Evolutionary conservation across 2,797 vertebrate species (phyloP), one percentile per base, ranked within the genome.

Genomic region (Rhincodon typus): DNA sequence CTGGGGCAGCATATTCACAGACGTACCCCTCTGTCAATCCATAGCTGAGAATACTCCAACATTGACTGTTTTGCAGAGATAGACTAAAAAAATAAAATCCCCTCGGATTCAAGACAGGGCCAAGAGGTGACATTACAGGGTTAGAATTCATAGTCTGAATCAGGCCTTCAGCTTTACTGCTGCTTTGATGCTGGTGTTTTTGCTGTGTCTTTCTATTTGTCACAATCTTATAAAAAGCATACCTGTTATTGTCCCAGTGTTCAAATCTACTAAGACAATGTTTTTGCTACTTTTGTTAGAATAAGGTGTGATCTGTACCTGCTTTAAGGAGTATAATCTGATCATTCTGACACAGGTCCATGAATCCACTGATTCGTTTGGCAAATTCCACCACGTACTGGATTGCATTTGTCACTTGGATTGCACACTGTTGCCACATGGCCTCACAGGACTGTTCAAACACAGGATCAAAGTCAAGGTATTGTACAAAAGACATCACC

Each of bases 261-360:
- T 5, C 53, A 57, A n/a, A 34, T 90, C n/a, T 90, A 30, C 27
- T 66, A 34, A 30, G 62, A 19, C 87, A 62, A 62, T 17, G n/a
- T 84, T 57, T 57, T 34, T 5, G 34, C 13, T 62, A 42, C 1
- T 25, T 84, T 46, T 93, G n/a, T 62, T 34, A n/a, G 87, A 90
- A 66, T 62, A n/a, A 21, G 17, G 38, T 67, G n/a, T 69, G 27
- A 53, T 34, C 19, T 53, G 10, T 72, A 99, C 98, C 98, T 97
- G 98, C 98, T 98, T 99, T 99, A 96, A 99, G 98, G 95, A 99
- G 98, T 96, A 99, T 98, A 96, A 99, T 99, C 97, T 99, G 99
- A 97, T 99, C 99, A 0, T 99, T 99, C 97, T 99, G 99, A 97
- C 98, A 98, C 96, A 99, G 98, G 96, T 99, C 98, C 98, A 99